Evolutionary conservation across 2,888 invertebrate species (phyloP), one percentile per base, ranked within the genome.

Genomic region (Sminthurides aquaticus): DNA sequence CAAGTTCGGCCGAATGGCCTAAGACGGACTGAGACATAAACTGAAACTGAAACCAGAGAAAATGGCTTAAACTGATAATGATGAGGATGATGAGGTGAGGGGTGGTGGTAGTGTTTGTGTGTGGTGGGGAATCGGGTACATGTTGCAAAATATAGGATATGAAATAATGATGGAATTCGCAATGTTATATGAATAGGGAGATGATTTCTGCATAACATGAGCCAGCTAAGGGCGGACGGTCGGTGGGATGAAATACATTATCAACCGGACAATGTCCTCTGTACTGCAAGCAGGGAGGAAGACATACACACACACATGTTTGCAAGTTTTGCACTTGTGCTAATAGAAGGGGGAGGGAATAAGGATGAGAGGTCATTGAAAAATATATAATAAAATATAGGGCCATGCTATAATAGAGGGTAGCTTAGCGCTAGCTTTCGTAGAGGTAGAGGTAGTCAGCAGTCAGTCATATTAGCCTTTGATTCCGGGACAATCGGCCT

Each of bases 1-100:
- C 43, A 34, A 34, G 15, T 15, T 34, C 57, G 28, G 48, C 60
- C 60, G 49, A 60, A 49, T 60, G 60, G 60, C 25, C 26, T 26
- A 48, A 60, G 60, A 49, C 60, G 8, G 43, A 34, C 43, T 25
- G 61, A 61, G 27, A 61, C 55, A 18, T 20, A 52, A 61, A 61
- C 61, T 61, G 61, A 61, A 34, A 61, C 29, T 28, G 34, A 49
- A 61, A 61, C 52, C 15, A 34, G 43, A 34, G 34, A 55, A 55
- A 60, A 61, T 29, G 26, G 52, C 24, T 54, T 22, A 49, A 61
- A 61, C 28, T 61, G 29, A 49, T 52, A 60, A 28, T 49, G 57
- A 57, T 20, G 26, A 8, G 15, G 57, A 57, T 27, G 57, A 28
- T 11, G 24, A 24, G 54, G 54, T 15, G 22, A 15, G 26, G 22